A percentile compares a stretch with the other conserved stretches of the same genome.
Conservation (phyloP, 2,113 vertebrate genomes). For the Heloderma charlesbogerti region DNA sequence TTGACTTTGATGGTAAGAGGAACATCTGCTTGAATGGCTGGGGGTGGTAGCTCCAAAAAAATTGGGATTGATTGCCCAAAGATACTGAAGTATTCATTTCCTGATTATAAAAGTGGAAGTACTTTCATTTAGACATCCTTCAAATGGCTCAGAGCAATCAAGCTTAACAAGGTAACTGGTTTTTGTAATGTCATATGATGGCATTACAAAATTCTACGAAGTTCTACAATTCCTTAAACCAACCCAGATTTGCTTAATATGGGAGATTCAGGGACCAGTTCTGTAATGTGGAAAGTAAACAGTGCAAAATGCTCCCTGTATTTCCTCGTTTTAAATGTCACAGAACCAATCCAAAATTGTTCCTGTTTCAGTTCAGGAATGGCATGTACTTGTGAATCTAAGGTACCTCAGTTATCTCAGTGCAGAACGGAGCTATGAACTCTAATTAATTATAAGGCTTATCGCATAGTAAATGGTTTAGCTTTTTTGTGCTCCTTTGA, state of each 20-base stretch:
- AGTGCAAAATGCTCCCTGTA: background rate
- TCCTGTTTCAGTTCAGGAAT: background rate
- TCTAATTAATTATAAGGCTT: conserved; percentile 38
- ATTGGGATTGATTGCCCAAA: background rate
- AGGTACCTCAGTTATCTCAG: background rate
- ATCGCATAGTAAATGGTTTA: conserved; percentile 31
- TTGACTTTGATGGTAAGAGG: background rate
- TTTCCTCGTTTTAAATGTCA: background rate
- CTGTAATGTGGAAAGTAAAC: background rate
- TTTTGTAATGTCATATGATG: background rate
- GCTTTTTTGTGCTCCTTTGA: conserved; percentile 23
- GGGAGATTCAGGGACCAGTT: background rate
- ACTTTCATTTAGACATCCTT: background rate
- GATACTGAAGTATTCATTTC: background rate
- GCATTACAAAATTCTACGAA: background rate
- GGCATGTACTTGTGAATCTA: background rate
- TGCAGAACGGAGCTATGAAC: background rate
- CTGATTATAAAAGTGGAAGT: background rate
- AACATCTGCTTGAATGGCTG: background rate
- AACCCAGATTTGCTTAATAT: background rate
- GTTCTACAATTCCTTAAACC: background rate
- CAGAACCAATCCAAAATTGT: background rate
- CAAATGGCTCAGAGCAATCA: background rate
- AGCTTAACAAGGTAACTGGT: background rate
- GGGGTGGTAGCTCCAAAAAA: background rate